Conservation (phyloP, 2,797 vertebrate species). For the Anguilla pacifica region DNA sequence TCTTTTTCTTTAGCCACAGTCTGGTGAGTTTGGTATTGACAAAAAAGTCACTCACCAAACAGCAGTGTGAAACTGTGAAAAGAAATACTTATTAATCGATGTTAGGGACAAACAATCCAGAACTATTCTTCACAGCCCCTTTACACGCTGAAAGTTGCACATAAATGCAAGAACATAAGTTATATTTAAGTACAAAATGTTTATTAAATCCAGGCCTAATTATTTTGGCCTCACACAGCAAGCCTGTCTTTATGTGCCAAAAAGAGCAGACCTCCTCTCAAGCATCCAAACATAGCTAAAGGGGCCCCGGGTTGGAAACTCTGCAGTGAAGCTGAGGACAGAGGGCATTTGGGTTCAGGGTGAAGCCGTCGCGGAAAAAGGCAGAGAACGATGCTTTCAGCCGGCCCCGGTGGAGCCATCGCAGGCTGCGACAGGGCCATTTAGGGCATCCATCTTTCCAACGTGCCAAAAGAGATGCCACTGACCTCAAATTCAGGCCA, state of each 20-base stretch:
- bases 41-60: no score
- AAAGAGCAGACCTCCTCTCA: neutral
- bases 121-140: no score
- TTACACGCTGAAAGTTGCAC: no score
- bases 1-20: no score
- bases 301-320: no score
- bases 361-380: neutral
- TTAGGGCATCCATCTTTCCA: neutral
- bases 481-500: neutral
- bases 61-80: no score
- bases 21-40: no score
- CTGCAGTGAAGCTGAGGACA: neutral
- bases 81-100: no score
- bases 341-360: neutral
- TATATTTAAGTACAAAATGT: no score
- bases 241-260: neutral
- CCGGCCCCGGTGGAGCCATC: neutral
- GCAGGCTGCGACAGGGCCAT: neutral
- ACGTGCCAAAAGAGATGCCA: neutral
- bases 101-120: no score
- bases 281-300: neutral
- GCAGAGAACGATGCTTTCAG: conserved; percentile 11
- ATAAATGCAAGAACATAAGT: no score
- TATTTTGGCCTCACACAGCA: neutral
- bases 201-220: neutral